Percentiles rank a stretch among this genome's conserved stretches.
Evolutionary conservation across 1,140 invertebrate genomes (phyloP).

Genomic region (Bombus cullumanus): DNA sequence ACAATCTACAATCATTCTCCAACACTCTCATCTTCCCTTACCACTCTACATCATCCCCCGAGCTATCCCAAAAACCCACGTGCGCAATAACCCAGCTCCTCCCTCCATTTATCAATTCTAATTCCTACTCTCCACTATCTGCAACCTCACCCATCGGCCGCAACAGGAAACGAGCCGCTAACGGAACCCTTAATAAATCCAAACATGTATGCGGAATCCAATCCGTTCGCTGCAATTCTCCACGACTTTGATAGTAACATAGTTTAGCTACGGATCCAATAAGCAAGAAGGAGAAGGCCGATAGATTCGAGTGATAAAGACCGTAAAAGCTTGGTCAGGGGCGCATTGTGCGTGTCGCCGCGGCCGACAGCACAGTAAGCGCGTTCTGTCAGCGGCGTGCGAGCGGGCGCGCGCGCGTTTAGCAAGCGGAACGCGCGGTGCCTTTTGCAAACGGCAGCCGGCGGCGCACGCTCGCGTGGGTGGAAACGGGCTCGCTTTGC

Average conservation of each 20-base stretch:
- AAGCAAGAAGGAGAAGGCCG: constrained; percentile 32
- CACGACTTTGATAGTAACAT: not conserved
- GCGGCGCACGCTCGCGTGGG: constrained; percentile 57
- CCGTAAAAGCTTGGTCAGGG: constrained; percentile 47
- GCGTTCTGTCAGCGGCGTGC: constrained; percentile 69
- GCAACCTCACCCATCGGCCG: too few relatives aligned
- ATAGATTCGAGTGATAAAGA: constrained; percentile 72
- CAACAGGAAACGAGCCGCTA: constrained; percentile 69
- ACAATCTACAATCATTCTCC: not conserved
- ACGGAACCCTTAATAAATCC: constrained; percentile 74
- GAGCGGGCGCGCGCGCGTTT: constrained; percentile 52
- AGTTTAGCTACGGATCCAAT: too few relatives aligned
- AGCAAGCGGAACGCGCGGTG: constrained; percentile 57
- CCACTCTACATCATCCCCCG: not conserved
- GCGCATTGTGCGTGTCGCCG: constrained; percentile 66
- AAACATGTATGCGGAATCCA: constrained; percentile 36
- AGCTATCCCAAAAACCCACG: not conserved
- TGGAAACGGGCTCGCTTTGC: constrained; percentile 56
- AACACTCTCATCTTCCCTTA: not conserved
- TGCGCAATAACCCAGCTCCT: not conserved
- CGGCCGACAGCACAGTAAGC: constrained; percentile 70
- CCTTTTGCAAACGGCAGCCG: constrained; percentile 69
- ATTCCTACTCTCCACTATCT: not conserved
- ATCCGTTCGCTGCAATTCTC: not conserved
- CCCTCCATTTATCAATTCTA: not conserved